Conservation (phyloP, 2,888 invertebrate species). For the Mimumesa dahlbomi region DNA sequence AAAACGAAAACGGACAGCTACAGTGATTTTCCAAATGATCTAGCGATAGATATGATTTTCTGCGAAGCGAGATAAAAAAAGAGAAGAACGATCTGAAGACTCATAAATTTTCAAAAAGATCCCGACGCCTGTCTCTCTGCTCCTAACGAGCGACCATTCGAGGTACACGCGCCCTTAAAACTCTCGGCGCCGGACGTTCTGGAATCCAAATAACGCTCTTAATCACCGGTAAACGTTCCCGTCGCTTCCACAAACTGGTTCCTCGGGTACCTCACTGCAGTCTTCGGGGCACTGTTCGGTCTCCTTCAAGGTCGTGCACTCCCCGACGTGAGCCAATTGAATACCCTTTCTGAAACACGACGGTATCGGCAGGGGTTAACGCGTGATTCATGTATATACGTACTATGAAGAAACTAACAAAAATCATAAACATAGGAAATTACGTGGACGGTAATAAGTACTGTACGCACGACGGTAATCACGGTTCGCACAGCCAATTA, state of each 20-base stretch:
- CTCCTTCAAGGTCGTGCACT: slow-evolving; percentile 88
- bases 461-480: too few species aligned
- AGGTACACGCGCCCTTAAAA: slow-evolving; percentile 37
- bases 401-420: too few species aligned
- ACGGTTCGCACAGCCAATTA: too few species aligned
- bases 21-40: too few species aligned
- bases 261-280: slow-evolving; percentile 83
- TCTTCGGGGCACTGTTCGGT: slow-evolving; percentile 84
- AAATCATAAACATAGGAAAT: too few species aligned
- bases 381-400: slow-evolving; percentile 15
- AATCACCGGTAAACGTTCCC: slow-evolving; percentile 91
- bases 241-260: slow-evolving; percentile 94
- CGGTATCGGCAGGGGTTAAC: slow-evolving; percentile 26
- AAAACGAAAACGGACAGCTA: too few species aligned
- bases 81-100: too few species aligned
- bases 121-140: background rate
- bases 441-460: too few species aligned
- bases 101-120: too few species aligned
- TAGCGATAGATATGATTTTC: too few species aligned
- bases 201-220: slow-evolving; percentile 63
- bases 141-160: slow-evolving; percentile 16
- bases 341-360: slow-evolving; percentile 86
- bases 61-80: too few species aligned
- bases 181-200: slow-evolving; percentile 29
- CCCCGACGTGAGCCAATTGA: slow-evolving; percentile 93